Conservation (phyloP, 2,113 vertebrate genomes). For the Glaucidium brasilianum region DNA sequence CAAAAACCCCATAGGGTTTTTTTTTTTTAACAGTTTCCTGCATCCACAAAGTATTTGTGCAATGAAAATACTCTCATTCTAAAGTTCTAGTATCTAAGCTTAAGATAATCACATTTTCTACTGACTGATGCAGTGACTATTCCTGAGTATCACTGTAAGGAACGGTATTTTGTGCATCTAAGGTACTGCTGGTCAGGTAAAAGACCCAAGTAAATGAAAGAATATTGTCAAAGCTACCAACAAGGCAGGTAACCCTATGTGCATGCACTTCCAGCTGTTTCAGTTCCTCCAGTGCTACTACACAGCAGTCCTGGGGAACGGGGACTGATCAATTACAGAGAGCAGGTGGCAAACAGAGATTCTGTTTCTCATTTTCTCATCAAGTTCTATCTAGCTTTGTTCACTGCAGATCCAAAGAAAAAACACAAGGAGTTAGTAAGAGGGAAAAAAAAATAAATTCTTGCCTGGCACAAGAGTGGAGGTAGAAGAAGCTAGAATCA, state of each 20-base stretch:
- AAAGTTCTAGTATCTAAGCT: neutral
- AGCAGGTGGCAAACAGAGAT: neutral
- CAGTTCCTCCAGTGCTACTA: neutral
- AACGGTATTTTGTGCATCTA: neutral
- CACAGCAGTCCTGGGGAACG: neutral
- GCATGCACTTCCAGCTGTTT: neutral
- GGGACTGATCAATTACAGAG: neutral
- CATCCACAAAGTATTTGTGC: neutral
- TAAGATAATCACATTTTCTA: neutral
- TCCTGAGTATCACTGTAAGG: neutral
- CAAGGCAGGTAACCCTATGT: neutral
- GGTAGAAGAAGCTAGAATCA: neutral
- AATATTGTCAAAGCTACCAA: neutral
- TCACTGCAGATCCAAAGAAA: neutral
- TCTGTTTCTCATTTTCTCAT: neutral
- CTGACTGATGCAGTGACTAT: neutral
- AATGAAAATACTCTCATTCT: neutral
- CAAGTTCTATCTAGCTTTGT: neutral
- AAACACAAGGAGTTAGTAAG: neutral
- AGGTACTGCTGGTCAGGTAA: neutral
- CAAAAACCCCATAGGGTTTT: too few species aligned
- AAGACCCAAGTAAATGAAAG: neutral
- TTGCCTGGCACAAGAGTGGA: neutral
- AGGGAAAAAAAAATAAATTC: neutral
- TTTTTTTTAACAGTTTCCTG: neutral